A percentile compares a stretch with the other conserved stretches of the same genome.
Evolutionary conservation across 2,888 invertebrate species (phyloP).

Genomic region (Agrypnus murinus): DNA sequence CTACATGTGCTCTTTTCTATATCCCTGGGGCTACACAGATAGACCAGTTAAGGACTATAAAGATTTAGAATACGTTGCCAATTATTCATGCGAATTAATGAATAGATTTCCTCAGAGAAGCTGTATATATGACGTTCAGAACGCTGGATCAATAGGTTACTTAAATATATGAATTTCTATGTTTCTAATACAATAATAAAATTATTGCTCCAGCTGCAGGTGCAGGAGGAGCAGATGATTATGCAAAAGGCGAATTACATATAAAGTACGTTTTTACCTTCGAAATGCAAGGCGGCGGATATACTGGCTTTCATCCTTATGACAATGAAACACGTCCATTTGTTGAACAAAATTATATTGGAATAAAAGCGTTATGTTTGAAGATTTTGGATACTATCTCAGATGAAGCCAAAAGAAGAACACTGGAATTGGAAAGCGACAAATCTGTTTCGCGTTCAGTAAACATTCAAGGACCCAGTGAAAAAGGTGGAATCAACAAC

Average conservation of each 20-base stretch:
- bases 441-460: no score
- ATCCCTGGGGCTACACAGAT: constrained; percentile 90
- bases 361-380: background rate
- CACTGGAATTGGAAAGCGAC: no score
- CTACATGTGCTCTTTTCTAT: constrained; percentile 88
- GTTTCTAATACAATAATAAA: no score
- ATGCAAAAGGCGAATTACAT: constrained; percentile 88
- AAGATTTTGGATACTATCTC: no score
- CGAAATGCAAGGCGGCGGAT: constrained; percentile 79
- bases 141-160: no score
- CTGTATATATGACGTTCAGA: no score
- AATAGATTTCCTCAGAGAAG: no score
- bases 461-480: no score
- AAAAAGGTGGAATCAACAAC: no score
- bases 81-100: no score
- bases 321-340: background rate
- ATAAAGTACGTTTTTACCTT: constrained; percentile 93
- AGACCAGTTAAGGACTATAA: constrained; percentile 79
- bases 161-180: no score
- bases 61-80: background rate
- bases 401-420: no score
- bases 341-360: background rate
- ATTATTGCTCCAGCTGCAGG: constrained; percentile 77
- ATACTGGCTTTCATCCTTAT: background rate
- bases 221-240: constrained; percentile 90